Percentiles rank a stretch among this genome's conserved stretches.
Conservation (phyloP, 1,140 invertebrate genomes). For the Leptinotarsa lineolata region DNA sequence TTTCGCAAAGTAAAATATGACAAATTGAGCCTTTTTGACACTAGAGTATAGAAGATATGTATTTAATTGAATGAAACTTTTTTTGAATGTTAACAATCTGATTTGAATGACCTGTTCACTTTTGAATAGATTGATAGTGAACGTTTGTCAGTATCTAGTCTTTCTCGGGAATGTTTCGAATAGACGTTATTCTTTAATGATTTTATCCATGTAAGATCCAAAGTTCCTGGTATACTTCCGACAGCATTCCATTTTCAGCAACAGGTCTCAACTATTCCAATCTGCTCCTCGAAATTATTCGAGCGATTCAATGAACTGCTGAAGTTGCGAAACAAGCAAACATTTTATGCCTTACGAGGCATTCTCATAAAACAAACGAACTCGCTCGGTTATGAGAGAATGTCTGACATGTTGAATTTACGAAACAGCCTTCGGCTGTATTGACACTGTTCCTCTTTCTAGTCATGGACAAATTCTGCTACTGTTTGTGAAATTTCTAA, state of each 20-base stretch:
- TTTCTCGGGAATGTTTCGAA: too few relatives aligned
- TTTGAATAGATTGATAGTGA: too few relatives aligned
- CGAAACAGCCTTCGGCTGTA: neutral
- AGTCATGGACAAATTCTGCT: neutral
- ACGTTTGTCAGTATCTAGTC: too few relatives aligned
- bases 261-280: constrained; percentile 5
- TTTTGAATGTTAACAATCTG: too few relatives aligned
- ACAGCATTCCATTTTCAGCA: constrained; percentile 5
- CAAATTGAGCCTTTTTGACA: too few relatives aligned
- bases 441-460: neutral
- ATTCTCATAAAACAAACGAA: constrained; percentile 6
- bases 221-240: neutral
- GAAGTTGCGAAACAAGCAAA: neutral
- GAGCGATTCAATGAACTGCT: constrained; percentile 7
- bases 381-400: neutral
- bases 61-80: too few relatives aligned
- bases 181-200: neutral
- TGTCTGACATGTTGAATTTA: constrained; percentile 6
- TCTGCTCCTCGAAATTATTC: constrained; percentile 3
- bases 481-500: neutral
- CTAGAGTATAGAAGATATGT: too few relatives aligned
- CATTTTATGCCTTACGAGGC: neutral
- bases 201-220: neutral
- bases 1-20: too few relatives aligned
- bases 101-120: too few relatives aligned